Conservation (phyloP, 1,140 invertebrate genomes). For the Dermatophagoides farinae region DNA sequence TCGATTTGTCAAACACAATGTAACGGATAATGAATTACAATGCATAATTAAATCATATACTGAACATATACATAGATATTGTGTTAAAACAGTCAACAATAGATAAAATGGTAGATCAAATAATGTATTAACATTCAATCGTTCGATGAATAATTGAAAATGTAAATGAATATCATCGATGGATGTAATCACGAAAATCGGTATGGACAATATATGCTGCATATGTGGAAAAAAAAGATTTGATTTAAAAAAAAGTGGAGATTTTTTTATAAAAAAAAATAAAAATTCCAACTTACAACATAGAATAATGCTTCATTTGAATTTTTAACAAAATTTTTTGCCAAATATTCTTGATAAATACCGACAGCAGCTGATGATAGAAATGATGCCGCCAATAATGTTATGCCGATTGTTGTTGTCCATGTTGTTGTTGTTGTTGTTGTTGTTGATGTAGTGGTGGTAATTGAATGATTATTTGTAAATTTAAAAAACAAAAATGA, state of each 20-base stretch:
- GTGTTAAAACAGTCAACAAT: conserved; percentile 64
- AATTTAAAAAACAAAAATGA: neutral
- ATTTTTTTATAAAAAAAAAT: neutral
- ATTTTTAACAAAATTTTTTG: conserved; percentile 70
- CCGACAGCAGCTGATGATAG: conserved; percentile 88
- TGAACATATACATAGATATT: conserved; percentile 80
- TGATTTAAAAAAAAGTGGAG: neutral
- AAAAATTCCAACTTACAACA: conserved; percentile 34
- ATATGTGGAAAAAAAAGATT: no score
- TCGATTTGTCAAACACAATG: conserved; percentile 76
- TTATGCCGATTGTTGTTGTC: conserved; percentile 32
- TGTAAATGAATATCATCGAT: conserved; percentile 51
- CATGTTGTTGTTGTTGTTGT: neutral
- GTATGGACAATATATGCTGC: neutral
- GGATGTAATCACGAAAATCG: conserved; percentile 13
- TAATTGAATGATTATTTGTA: neutral
- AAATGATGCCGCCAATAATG: conserved; percentile 61
- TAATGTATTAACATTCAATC: conserved; percentile 29
- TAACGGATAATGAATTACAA: conserved; percentile 80
- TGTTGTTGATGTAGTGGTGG: no score
- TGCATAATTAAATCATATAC: conserved; percentile 85
- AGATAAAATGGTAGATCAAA: conserved; percentile 60
- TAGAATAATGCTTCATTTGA: conserved; percentile 84
- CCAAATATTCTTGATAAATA: conserved; percentile 82
- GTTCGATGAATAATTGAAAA: conserved; percentile 63